Conservation (phyloP, 2,113 vertebrate genomes). For the Tenebrosternarchus preto region DNA sequence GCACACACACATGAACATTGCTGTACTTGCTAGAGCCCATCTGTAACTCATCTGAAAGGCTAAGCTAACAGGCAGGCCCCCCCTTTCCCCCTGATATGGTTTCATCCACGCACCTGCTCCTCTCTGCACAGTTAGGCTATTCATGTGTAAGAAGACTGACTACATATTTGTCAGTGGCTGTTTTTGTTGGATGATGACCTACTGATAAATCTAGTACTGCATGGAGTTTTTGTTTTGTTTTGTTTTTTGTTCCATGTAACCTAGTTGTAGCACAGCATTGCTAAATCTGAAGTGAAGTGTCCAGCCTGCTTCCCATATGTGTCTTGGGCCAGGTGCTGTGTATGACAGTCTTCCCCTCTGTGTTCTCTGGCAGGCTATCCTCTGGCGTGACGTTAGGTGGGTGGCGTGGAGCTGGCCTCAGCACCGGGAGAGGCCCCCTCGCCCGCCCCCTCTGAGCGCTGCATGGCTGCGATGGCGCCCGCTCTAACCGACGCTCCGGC, state of each 20-base stretch:
- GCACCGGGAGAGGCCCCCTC: conserved; percentile 81
- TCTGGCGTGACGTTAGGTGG: conserved; percentile 76
- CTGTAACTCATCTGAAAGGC: not conserved
- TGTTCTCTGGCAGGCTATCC: conserved; percentile 70
- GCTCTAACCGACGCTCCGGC: conserved; percentile 99
- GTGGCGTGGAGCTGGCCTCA: conserved; percentile 81
- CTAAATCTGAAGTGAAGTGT: too few relatives aligned
- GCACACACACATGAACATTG: not conserved
- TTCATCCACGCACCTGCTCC: not conserved
- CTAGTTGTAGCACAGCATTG: not conserved
- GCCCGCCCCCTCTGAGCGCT: conserved; percentile 84
- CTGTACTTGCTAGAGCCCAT: not conserved
- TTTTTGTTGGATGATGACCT: not conserved
- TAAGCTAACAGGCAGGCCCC: not conserved
- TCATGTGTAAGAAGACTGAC: not conserved
- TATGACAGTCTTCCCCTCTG: conserved; percentile 20
- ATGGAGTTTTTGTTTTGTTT: not conserved
- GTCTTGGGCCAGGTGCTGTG: not conserved
- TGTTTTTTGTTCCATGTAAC: not conserved
- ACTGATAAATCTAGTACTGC: not conserved
- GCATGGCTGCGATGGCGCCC: conserved; percentile 99
- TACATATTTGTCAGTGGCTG: not conserved
- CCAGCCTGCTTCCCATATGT: not conserved
- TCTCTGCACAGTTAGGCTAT: not conserved
- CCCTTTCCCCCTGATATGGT: not conserved